A percentile compares a stretch with the other conserved stretches of the same genome.
phyloP scores from a whole-genome alignment of 23 tunicate genomes.

The Halocynthia aurantium region DNA sequence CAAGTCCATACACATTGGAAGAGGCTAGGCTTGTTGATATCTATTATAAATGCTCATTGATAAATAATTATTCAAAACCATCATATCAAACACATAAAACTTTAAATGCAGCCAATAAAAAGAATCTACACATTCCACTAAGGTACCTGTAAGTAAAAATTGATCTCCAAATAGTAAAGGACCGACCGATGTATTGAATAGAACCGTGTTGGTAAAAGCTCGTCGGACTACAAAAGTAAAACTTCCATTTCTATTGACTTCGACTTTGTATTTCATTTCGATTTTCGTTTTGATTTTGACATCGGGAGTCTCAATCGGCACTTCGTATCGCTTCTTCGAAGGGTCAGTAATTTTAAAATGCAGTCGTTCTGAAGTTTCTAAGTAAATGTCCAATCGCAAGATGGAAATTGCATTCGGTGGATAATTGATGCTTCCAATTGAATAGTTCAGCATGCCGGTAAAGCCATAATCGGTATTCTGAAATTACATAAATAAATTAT shows the following conservation, averaged over 20 bases:
- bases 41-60: conserved; percentile 17
- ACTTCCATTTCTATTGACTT: conserved; percentile 8
- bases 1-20: conserved; percentile 73
- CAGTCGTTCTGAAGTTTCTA: conserved; percentile 39
- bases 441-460: conserved; percentile 25
- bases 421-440: conserved; percentile 4
- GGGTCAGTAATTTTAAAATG: conserved; percentile 51
- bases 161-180: conserved; percentile 80
- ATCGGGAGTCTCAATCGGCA: conserved; percentile 62
- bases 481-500: not conserved
- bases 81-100: not conserved
- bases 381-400: conserved; percentile 25
- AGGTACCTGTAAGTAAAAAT: conserved; percentile 70
- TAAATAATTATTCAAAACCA: not conserved
- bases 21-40: conserved; percentile 62
- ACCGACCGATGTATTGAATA: conserved; percentile 68
- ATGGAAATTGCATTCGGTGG: conserved; percentile 26
- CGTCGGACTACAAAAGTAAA: conserved; percentile 41
- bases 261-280: conserved; percentile 19
- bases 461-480: conserved; percentile 53
- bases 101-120: not conserved
- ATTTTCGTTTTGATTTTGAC: conserved; percentile 15
- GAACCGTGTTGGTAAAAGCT: conserved; percentile 28
- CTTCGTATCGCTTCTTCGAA: conserved; percentile 48
- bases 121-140: not conserved